Base-by-base conservation (phyloP, 2,888 invertebrate genomes). In the Heterodera filipjevi region DNA sequence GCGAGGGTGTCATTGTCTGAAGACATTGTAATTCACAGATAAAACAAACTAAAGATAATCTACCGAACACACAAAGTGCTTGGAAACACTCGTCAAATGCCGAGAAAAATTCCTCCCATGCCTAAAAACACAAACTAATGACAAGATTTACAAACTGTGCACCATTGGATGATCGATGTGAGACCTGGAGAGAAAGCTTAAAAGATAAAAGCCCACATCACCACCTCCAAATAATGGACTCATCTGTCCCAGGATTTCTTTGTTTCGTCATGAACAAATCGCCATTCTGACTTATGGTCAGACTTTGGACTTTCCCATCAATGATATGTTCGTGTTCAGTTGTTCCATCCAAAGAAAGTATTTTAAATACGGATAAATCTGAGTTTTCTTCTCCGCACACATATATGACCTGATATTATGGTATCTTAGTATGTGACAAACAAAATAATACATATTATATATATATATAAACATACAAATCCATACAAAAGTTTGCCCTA, bases 201-300 rank as follows among this genome's bases (percentile, higher is more conserved):
- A 22, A 2, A 66, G 32, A 72, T n/a, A 14, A 39, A 32, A 33
- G 16, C 53, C 6, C 80, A 76, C 5, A 5, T 19, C 64, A 59
- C 32, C 33, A 86, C 86, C 81, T 85, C 76, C 79, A 83, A 53
- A 87, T 87, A 19, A 78, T 53, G 0, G 81, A 82, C 46, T 85
- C 81, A 22, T 85, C 84, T 32, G 49, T 66, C 27, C 82, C 81
- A 49, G 66, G 35, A 10, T 59, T 64, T 19, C 79, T 82, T 81
- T 85, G 85, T 78, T 88, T 88, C 30, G 84, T 85, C 64, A 87
- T 82, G 80, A 83, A 88, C 22, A 88, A 82, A 39, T 87, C 85
- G 39, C 88, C 88, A 12, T 81, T 78, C 19, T 79, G 79, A 53
- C 81, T 80, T 12, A 85, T 79, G 77, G 85, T 78, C 14, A 86